phyloP scores from a whole-genome alignment of 2,797 vertebrate species.

The Cuniculus paca region DNA sequence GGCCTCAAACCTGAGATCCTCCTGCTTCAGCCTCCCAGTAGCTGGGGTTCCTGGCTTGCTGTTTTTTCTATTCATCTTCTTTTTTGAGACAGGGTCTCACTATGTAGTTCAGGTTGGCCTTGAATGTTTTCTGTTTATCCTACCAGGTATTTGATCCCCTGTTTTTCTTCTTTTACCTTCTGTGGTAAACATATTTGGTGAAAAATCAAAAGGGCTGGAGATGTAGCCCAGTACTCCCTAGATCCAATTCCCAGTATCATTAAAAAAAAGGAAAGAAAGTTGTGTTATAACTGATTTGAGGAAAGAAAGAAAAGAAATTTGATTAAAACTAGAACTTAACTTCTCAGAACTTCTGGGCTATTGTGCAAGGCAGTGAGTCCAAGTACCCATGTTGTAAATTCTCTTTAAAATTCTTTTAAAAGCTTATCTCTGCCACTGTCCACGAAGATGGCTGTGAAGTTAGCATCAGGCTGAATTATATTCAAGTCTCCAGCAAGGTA shows the following conservation, averaged over 20 bases:
- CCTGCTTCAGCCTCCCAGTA: not conserved
- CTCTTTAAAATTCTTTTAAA: slow-evolving; percentile 76
- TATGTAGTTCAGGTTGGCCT: not conserved
- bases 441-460: slow-evolving; percentile 92
- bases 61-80: not conserved
- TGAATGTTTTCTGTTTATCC: slow-evolving; percentile 17
- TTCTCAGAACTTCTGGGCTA: slow-evolving; percentile 49
- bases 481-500: slow-evolving; percentile 89
- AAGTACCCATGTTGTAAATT: slow-evolving; percentile 30
- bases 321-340: slow-evolving; percentile 36
- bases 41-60: not conserved
- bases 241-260: not conserved
- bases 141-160: not conserved
- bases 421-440: slow-evolving; percentile 95
- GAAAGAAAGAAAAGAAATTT: not conserved
- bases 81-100: not conserved
- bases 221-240: not conserved
- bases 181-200: slow-evolving; percentile 40
- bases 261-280: not conserved
- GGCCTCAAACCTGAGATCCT: not conserved
- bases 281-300: not conserved
- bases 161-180: slow-evolving; percentile 31
- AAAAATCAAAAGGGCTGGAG: not conserved
- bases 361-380: slow-evolving; percentile 37
- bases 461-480: slow-evolving; percentile 93